Evolutionary conservation across 2,797 vertebrate genomes (phyloP), one percentile per base, ranked within the genome.

Genomic region (Labeo calbasu): DNA sequence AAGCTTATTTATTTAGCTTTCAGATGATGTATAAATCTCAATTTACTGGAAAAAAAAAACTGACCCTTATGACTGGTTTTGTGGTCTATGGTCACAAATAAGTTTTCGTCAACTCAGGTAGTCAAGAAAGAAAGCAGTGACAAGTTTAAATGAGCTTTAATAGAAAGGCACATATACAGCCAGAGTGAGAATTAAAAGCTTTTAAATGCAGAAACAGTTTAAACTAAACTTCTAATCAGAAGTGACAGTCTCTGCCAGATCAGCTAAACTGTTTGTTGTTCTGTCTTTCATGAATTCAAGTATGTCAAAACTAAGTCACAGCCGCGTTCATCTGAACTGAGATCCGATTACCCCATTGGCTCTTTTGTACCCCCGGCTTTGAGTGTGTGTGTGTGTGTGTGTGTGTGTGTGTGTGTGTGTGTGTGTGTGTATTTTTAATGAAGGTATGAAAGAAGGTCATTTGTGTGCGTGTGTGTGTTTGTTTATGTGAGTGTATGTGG

Each of bases 161-260:
- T 95, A 94, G 88, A 95, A 96, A 96, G 95, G 95, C 95, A 96
- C 95, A 95, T 95, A 94, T 95, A 95, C 95, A 96, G 94, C 94
- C 93, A 95, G 92, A 92, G 94, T 93, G 93, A 93, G 91, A 94
- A 92, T 94, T 94, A 91, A 87, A 95, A 94, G 94, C 94, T 91
- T 94, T 93, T 92, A 92, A 94, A 93, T 92, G 94, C 93, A 94
- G 91, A 93, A 93, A 92, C 92, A 92, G 84, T 80, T 88, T 51
- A 81, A 85, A 85, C 86, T 86, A 86, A 78, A 83, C 76, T 85
- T 87, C 70, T 51, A 79, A 82, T 84, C 92, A 92, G 87, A 91
- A 92, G 91, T 90, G 90, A 77, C 82, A 14, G 77, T 83, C 72
- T 84, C 73, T 70, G 53, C 21, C 59, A 51, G 72, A 84, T 85